Percentiles rank a stretch among this genome's conserved stretches.
Conservation (phyloP, 1,140 invertebrate species). For the Steinernema feltiae region DNA sequence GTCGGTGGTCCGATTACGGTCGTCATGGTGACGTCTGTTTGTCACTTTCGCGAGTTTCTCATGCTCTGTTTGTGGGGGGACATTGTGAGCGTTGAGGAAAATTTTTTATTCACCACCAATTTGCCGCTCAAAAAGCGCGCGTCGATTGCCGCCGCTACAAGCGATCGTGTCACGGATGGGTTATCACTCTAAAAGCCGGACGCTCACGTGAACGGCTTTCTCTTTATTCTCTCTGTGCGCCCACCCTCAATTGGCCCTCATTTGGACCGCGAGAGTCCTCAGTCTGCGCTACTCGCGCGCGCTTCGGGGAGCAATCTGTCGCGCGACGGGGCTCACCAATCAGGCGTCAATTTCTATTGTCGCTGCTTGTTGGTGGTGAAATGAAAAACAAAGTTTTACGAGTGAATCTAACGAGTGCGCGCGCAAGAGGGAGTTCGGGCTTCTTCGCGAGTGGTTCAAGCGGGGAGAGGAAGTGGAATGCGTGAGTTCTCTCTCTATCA, state of each 20-base stretch:
- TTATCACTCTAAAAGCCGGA: no score
- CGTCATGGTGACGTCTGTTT: conserved; percentile 13
- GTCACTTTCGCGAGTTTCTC: neutral
- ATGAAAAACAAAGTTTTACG: neutral
- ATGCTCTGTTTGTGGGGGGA: neutral
- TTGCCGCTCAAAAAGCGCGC: neutral
- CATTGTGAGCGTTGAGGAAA: neutral
- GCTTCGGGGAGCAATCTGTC: neutral
- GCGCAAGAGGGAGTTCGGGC: no score
- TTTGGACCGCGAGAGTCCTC: neutral
- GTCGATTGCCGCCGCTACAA: neutral
- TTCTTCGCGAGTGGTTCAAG: neutral
- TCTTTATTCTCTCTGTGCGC: no score
- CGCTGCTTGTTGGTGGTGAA: neutral
- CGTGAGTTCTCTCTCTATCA: neutral
- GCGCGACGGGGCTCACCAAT: neutral
- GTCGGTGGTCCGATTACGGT: neutral
- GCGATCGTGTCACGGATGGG: neutral
- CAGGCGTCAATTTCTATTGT: neutral
- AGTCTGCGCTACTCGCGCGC: neutral
- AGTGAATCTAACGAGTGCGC: neutral
- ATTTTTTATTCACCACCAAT: neutral
- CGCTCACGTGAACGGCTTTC: no score
- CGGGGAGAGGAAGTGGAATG: neutral
- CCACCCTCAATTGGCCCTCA: neutral